Evolutionary conservation across 2,113 vertebrate species (phyloP).

Genomic region (Synchiropus splendidus): DNA sequence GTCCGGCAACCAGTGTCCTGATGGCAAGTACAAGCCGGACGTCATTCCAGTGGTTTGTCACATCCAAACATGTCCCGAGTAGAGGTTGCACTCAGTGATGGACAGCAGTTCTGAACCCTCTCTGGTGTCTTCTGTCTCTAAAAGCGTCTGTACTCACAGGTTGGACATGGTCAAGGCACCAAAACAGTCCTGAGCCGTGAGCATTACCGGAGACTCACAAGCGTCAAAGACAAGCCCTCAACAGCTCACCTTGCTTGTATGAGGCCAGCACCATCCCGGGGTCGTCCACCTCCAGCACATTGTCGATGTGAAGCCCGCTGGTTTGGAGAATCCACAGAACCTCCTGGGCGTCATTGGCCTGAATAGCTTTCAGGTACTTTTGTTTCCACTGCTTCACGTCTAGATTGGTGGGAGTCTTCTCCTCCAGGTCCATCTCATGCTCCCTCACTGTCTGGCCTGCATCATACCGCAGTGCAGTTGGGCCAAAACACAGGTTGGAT

Average conservation of each 20-base stretch:
- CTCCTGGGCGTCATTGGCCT: conserved; percentile 71
- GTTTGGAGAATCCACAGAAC: conserved; percentile 72
- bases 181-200: too few relatives aligned
- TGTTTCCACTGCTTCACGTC: conserved; percentile 70
- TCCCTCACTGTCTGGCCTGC: background rate
- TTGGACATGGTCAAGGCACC: too few relatives aligned
- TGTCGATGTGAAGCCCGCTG: conserved; percentile 79
- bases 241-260: conserved; percentile 86
- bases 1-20: conserved; percentile 91
- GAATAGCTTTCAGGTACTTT: conserved; percentile 76
- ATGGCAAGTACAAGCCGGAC: conserved; percentile 13
- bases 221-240: too few relatives aligned
- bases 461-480: too few relatives aligned
- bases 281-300: conserved; percentile 90
- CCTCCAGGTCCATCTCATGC: conserved; percentile 32
- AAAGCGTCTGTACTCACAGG: too few relatives aligned
- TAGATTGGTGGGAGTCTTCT: conserved; percentile 36
- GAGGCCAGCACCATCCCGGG: conserved; percentile 83
- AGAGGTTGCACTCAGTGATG: too few relatives aligned
- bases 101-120: too few relatives aligned
- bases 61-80: too few relatives aligned
- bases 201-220: too few relatives aligned
- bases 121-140: too few relatives aligned
- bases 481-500: conserved; percentile 20
- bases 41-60: too few relatives aligned